Conservation (phyloP, 2,888 invertebrate genomes). For the Odontothrips loti region DNA sequence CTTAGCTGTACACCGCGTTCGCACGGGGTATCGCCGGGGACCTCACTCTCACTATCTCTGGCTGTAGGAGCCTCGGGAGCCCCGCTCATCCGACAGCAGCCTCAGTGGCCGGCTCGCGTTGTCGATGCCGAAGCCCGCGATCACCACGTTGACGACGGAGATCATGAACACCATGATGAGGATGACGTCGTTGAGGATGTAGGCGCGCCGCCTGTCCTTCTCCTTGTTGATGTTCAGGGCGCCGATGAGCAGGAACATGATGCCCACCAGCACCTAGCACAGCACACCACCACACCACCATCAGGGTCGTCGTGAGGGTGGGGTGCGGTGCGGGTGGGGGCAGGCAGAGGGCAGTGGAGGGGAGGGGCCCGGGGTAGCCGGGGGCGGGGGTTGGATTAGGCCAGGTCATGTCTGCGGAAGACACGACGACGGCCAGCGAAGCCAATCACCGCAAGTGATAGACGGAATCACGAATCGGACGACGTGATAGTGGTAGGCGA, state of each 20-base stretch:
- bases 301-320: neutral
- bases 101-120: conserved; percentile 44
- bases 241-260: conserved; percentile 76
- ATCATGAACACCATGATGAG: conserved; percentile 76
- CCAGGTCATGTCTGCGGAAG: too few relatives aligned
- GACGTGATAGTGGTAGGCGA: too few relatives aligned
- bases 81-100: conserved; percentile 3
- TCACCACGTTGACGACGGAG: conserved; percentile 74
- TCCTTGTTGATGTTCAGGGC: conserved; percentile 75
- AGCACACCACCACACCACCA: conserved; percentile 37
- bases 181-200: conserved; percentile 74
- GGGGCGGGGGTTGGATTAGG: too few relatives aligned
- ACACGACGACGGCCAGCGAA: too few relatives aligned
- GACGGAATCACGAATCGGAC: too few relatives aligned
- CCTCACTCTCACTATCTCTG: neutral
- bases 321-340: neutral
- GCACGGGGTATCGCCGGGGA: too few relatives aligned
- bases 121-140: conserved; percentile 80
- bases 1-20: neutral
- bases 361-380: neutral
- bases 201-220: conserved; percentile 68
- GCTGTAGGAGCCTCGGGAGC: neutral
- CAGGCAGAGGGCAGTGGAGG: neutral
- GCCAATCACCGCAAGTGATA: too few relatives aligned
- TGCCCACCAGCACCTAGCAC: conserved; percentile 75